phyloP scores from a whole-genome alignment of 2,888 invertebrate genomes.

The Lepas anatifera region DNA sequence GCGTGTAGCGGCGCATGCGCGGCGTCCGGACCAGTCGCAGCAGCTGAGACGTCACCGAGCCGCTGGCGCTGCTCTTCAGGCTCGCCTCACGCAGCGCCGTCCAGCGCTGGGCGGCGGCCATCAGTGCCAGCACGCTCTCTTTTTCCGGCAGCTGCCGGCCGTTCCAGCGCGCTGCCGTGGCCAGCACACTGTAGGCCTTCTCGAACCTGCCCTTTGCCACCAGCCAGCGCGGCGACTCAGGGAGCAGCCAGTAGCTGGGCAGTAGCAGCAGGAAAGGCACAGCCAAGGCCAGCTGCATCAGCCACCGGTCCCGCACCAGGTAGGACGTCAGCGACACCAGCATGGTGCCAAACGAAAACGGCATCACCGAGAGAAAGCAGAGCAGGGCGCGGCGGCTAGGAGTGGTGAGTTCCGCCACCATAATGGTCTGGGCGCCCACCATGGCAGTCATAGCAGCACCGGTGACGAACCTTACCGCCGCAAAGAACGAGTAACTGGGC shows the following conservation, averaged over 20 bases:
- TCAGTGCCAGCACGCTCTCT: neutral
- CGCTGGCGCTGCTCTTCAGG: neutral
- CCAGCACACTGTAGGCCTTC: constrained; percentile 37
- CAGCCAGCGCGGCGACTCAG: constrained; percentile 69
- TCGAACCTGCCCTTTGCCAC: constrained; percentile 51
- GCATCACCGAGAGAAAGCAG: neutral
- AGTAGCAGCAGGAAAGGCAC: constrained; percentile 38
- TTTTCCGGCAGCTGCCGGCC: neutral
- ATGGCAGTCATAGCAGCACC: constrained; percentile 17
- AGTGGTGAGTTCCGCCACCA: constrained; percentile 42
- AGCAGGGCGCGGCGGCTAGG: neutral
- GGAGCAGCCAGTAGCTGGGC: constrained; percentile 36
- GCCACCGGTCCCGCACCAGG: constrained; percentile 38
- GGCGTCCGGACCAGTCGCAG: neutral
- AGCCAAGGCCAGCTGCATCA: constrained; percentile 39
- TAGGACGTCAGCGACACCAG: neutral
- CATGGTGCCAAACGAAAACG: neutral
- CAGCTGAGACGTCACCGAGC: neutral
- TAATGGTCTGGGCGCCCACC: constrained; percentile 18
- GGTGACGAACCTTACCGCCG: constrained; percentile 23
- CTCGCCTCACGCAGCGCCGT: neutral
- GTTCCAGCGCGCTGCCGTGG: neutral
- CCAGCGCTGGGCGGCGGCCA: neutral
- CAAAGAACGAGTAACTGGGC: constrained; percentile 23
- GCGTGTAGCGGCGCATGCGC: neutral